A percentile compares a stretch with the other conserved stretches of the same genome.
Evolutionary conservation across 2,113 vertebrate genomes (phyloP).

Genomic region (Ochotona curzoniae): DNA sequence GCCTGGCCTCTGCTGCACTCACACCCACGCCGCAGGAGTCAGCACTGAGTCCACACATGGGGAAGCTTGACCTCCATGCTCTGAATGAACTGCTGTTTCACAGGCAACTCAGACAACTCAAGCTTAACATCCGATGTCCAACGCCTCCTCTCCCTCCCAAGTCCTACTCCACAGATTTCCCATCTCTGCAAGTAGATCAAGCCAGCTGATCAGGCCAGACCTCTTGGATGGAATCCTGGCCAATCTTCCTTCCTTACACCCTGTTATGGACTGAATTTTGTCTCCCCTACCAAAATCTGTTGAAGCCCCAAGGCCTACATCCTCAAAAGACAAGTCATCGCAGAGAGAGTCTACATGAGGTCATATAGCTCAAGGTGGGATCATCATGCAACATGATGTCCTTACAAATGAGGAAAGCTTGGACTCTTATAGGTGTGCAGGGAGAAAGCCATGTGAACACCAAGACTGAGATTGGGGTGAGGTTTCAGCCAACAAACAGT

Average conservation of each 20-base stretch:
- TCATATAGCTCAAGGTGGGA: no score
- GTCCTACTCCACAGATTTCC: not conserved
- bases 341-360: not conserved
- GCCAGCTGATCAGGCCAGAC: not conserved
- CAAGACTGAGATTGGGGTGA: not conserved
- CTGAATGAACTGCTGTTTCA: not conserved
- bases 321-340: accelerated
- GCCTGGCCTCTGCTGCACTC: not conserved
- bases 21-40: not conserved
- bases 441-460: not conserved
- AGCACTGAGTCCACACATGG: not conserved
- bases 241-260: no score
- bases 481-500: not conserved
- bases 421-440: no score
- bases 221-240: not conserved
- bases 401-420: not conserved
- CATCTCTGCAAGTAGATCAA: not conserved
- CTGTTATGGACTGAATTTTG: not conserved
- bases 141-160: not conserved
- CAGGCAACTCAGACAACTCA: not conserved
- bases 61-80: not conserved
- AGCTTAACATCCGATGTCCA: not conserved
- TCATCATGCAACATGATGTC: not conserved
- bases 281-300: not conserved
- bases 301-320: not conserved